These are phyloP conservation scores for Pseudorasbora parva DNA, from an alignment of 2,113 vertebrate genomes.

Conservation along the genomic window DNA sequence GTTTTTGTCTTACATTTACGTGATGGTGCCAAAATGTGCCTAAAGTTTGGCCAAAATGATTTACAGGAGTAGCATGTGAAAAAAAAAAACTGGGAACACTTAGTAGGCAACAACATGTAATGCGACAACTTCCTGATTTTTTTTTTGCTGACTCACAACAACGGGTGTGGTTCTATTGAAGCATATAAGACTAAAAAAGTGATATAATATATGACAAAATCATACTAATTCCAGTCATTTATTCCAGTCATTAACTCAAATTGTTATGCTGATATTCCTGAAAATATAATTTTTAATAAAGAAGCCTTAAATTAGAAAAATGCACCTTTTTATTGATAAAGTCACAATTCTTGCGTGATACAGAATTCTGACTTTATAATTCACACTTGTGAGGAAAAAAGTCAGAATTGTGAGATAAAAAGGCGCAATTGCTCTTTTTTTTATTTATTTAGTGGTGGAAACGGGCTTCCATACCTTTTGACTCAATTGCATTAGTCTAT, in stretches of 20 bases:
- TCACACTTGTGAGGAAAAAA: too few species aligned
- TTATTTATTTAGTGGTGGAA: too few species aligned
- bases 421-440: too few species aligned
- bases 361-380: too few species aligned
- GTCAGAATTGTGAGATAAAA: too few species aligned
- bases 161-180: neutral
- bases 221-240: neutral
- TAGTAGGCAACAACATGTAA: neutral
- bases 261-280: neutral
- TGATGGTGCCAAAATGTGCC: constrained; percentile 27
- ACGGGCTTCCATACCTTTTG: too few species aligned
- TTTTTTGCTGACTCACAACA: constrained; percentile 49
- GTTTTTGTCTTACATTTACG: constrained; percentile 25
- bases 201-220: neutral
- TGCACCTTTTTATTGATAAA: neutral
- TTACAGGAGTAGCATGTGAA: neutral
- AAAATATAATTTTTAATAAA: neutral
- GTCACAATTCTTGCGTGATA: too few species aligned
- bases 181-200: neutral
- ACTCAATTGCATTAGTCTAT: neutral
- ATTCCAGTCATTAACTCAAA: neutral
- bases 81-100: neutral
- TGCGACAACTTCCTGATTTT: constrained; percentile 54
- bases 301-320: neutral
- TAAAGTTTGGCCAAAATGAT: neutral